These are phyloP conservation scores for Arrhopalites spinosus DNA, from an alignment of 2,888 invertebrate genomes.

Conservation along the genomic window DNA sequence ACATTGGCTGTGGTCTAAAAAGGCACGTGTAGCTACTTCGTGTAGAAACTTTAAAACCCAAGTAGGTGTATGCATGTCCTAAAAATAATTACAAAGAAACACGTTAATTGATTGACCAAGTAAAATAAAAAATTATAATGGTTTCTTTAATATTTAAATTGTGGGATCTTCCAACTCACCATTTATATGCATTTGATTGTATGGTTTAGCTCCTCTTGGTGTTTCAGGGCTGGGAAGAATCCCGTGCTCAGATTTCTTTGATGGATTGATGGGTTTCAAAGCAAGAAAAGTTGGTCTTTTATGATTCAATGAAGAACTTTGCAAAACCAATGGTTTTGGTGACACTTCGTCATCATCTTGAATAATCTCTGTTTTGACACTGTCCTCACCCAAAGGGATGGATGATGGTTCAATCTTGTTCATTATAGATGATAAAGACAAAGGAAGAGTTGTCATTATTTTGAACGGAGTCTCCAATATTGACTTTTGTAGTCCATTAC, in stretches of 20 bases:
- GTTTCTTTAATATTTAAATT: conserved; percentile 19
- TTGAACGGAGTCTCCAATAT: background rate
- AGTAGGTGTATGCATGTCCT: conserved; percentile 79
- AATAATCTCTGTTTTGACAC: background rate
- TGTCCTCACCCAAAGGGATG: background rate
- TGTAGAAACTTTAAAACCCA: conserved; percentile 88
- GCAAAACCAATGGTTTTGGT: conserved; percentile 29
- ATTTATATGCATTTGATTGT: conserved; percentile 84
- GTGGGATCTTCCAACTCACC: conserved; percentile 64
- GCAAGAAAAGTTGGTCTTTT: conserved; percentile 55
- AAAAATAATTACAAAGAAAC: conserved; percentile 26
- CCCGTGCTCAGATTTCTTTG: conserved; percentile 40
- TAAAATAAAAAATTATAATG: no score
- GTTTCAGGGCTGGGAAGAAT: conserved; percentile 89
- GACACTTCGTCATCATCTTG: conserved; percentile 3
- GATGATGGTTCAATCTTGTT: background rate
- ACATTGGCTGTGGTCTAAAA: conserved; percentile 92
- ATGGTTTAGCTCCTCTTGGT: conserved; percentile 84
- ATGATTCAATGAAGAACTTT: conserved; percentile 34
- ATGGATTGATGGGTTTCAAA: conserved; percentile 49
- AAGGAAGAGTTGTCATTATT: background rate
- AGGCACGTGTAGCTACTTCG: conserved; percentile 90
- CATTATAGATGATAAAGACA: background rate
- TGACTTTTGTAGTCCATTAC: background rate
- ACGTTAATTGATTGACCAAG: no score